Evolutionary conservation across 1,140 invertebrate species (phyloP).

Genomic region (Portunus trituberculatus): DNA sequence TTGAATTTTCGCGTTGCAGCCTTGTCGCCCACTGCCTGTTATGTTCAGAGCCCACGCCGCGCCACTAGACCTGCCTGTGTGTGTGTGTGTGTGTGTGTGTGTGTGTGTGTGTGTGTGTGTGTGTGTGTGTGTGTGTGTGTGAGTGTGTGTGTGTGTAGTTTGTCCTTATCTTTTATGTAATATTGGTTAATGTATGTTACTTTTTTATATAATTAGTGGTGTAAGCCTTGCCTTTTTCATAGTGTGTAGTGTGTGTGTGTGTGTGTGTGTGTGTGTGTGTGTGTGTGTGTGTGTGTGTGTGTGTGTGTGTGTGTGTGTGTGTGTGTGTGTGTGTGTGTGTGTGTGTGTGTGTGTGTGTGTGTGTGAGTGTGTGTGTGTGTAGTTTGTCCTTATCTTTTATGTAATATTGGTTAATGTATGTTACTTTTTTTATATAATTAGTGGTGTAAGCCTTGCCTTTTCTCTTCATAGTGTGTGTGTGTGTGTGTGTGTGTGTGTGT

Average conservation of each 20-base stretch:
- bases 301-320: not conserved
- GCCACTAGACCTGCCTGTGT: not conserved
- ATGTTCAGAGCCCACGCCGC: not conserved
- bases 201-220: too few species aligned
- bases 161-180: too few species aligned
- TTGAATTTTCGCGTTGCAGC: slow-evolving; percentile 64
- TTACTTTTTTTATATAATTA: not conserved
- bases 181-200: not conserved
- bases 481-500: slow-evolving; percentile 20
- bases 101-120: slow-evolving; percentile 47
- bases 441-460: not conserved
- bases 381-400: too few species aligned
- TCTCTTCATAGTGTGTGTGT: not conserved
- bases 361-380: slow-evolving; percentile 24
- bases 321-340: slow-evolving; percentile 23
- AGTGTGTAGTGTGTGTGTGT: slow-evolving; percentile 30
- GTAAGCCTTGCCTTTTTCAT: not conserved
- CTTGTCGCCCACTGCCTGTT: slow-evolving; percentile 63
- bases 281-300: slow-evolving; percentile 22
- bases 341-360: slow-evolving; percentile 21
- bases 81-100: slow-evolving; percentile 62
- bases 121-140: slow-evolving; percentile 26
- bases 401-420: not conserved
- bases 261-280: slow-evolving; percentile 37
- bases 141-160: not conserved